Evolutionary conservation across 2,888 invertebrate species (phyloP).

Genomic region (Ectemnius lituratus): DNA sequence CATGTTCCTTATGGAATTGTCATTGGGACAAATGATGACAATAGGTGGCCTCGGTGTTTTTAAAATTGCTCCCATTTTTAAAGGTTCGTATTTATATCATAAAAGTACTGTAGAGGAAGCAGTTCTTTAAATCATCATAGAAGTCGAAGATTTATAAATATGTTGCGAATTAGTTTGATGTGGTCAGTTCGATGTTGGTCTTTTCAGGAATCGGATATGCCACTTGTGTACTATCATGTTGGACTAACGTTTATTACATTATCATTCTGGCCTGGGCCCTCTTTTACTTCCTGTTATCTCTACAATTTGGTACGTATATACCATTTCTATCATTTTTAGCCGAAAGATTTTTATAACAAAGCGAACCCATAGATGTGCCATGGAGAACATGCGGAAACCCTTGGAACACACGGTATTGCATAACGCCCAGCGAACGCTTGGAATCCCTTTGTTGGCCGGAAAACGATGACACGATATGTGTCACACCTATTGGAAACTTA

Average conservation of each 20-base stretch:
- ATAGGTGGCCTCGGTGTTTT: slow-evolving; percentile 80
- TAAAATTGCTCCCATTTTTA: slow-evolving; percentile 80
- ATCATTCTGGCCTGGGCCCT: slow-evolving; percentile 98
- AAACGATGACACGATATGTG: slow-evolving; percentile 79
- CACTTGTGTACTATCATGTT: slow-evolving; percentile 98
- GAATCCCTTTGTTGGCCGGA: slow-evolving; percentile 85
- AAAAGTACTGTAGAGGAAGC: too few relatives aligned
- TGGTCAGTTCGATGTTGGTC: slow-evolving; percentile 13
- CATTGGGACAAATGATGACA: slow-evolving; percentile 82
- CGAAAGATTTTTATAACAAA: slow-evolving; percentile 4
- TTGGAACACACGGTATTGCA: slow-evolving; percentile 96
- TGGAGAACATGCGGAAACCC: slow-evolving; percentile 95
- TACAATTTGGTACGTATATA: slow-evolving; percentile 84
- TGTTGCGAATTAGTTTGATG: slow-evolving; percentile 13
- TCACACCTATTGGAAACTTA: slow-evolving; percentile 84
- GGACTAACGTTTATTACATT: slow-evolving; percentile 99
- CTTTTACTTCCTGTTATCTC: slow-evolving; percentile 96
- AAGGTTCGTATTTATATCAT: slow-evolving; percentile 76
- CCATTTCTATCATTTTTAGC: not conserved
- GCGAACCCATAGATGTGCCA: slow-evolving; percentile 84
- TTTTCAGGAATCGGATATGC: slow-evolving; percentile 93
- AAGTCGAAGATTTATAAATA: not conserved
- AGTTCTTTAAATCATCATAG: not conserved
- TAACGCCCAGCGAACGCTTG: slow-evolving; percentile 90
- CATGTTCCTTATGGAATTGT: slow-evolving; percentile 82